A percentile compares a stretch with the other conserved stretches of the same genome.
Evolutionary conservation across 2,888 invertebrate species (phyloP).

Genomic region (Scaeva pyrastri): DNA sequence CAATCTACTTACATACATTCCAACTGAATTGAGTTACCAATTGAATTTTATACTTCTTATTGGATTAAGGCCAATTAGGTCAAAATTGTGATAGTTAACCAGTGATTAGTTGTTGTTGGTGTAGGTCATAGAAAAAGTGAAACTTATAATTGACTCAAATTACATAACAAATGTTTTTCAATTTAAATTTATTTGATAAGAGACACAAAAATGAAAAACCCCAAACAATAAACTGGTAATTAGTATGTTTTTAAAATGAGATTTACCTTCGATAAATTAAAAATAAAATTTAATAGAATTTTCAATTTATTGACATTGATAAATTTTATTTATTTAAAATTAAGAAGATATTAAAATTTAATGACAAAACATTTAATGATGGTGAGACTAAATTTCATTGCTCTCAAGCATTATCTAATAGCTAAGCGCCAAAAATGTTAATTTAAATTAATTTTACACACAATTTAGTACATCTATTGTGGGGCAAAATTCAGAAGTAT

Average conservation of each 20-base stretch:
- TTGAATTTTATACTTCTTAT: constrained; percentile 45
- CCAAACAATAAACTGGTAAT: background rate
- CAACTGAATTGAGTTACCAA: constrained; percentile 39
- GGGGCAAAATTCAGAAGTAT: no score
- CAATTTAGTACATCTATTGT: no score
- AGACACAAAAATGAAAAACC: background rate
- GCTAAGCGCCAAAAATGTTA: no score
- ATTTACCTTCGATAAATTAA: background rate
- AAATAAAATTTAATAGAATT: no score
- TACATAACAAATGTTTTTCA: constrained; percentile 5
- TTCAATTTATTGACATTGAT: no score
- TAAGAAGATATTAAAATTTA: no score
- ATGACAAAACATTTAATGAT: no score
- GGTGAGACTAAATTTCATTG: no score
- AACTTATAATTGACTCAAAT: background rate
- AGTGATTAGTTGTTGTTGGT: constrained; percentile 32
- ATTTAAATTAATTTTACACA: no score
- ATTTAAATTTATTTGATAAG: background rate
- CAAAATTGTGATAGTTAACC: constrained; percentile 53
- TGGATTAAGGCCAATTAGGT: constrained; percentile 64
- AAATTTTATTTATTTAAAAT: no score
- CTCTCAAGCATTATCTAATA: no score
- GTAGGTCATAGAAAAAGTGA: constrained; percentile 42
- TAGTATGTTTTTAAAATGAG: background rate
- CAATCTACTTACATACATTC: no score